Evolutionary conservation across 2,797 vertebrate genomes (phyloP), one percentile per base, ranked within the genome.

Genomic region (Muscicapa striata): DNA sequence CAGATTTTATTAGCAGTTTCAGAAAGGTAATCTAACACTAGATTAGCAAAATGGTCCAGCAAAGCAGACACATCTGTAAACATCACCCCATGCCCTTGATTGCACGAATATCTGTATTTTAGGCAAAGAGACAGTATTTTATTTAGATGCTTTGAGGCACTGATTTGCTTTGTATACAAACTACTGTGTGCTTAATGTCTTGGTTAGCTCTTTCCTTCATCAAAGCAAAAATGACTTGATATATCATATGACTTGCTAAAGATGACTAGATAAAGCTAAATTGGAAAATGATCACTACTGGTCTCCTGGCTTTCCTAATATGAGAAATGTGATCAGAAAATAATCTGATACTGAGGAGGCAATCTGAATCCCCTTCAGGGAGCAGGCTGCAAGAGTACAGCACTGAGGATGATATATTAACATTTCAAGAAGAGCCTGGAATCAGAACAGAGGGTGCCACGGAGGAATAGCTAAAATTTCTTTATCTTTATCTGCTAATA

Each of bases 241-340:
- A 69, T 81, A 89, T 93, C 78, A 41, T 68, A 93, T 59, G 62
- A 87, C 95, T 85, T 89, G 46, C 49, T 95, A 96, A 95, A 96
- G 91, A 94, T 63, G 70, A 95, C 75, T 85, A 94, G 93, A 96
- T 91, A 94, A 97, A 97, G 83, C 84, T 89, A 94, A 96, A 95
- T 54, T 86, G 62, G 86, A 90, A 96, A 97, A 94, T 38, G 34
- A 96, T 90, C 87, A 32, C 69, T 84, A 91, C 10, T 72, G 82
- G 72, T 94, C 82, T 92, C 84, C 51, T 16, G 40, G 54, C n/a
- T 87, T 91, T 84, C 54, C 68, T 91, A 93, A 96, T 94, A 94
- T 40, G 19, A 90, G 74, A 89, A 95, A 94, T 96, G 91, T 81
- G 92, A 96, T 96, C 83, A 95, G 86, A 93, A 96, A 97, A 97